These are phyloP conservation scores for Drosophila cracens DNA, from an alignment of 2,888 invertebrate genomes.

Conservation along the genomic window DNA sequence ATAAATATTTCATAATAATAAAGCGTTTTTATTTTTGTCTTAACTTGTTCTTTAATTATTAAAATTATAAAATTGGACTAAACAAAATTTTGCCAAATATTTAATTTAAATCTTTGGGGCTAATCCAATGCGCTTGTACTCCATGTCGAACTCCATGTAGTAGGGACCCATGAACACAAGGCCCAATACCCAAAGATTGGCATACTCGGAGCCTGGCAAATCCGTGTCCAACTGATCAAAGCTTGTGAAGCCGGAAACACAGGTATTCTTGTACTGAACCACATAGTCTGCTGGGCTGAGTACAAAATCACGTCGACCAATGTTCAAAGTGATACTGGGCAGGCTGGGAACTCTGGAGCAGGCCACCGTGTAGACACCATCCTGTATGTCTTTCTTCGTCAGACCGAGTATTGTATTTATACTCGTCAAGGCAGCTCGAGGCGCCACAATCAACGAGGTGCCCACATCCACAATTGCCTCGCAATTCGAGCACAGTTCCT, in stretches of 20 bases:
- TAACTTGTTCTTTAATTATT: background rate
- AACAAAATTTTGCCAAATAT: background rate
- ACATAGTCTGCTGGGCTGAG: slow-evolving; percentile 93
- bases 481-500: slow-evolving; percentile 89
- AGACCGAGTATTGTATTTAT: slow-evolving; percentile 47
- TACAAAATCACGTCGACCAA: slow-evolving; percentile 90
- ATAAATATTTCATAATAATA: background rate
- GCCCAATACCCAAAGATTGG: slow-evolving; percentile 94
- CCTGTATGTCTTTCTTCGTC: slow-evolving; percentile 6
- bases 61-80: background rate
- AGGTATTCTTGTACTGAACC: slow-evolving; percentile 87
- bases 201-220: slow-evolving; percentile 23
- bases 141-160: slow-evolving; percentile 97
- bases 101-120: slow-evolving; percentile 86
- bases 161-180: slow-evolving; percentile 97
- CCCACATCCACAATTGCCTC: slow-evolving; percentile 97
- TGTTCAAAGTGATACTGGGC: slow-evolving; percentile 90
- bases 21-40: background rate
- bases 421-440: slow-evolving; percentile 22
- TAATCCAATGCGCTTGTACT: slow-evolving; percentile 93
- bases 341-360: slow-evolving; percentile 91
- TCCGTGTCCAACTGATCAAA: slow-evolving; percentile 86
- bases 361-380: slow-evolving; percentile 92
- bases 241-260: slow-evolving; percentile 95
- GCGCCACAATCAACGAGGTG: slow-evolving; percentile 96